phyloP scores from a whole-genome alignment of 2,797 vertebrate genomes.

The Meriones psammophilus region DNA sequence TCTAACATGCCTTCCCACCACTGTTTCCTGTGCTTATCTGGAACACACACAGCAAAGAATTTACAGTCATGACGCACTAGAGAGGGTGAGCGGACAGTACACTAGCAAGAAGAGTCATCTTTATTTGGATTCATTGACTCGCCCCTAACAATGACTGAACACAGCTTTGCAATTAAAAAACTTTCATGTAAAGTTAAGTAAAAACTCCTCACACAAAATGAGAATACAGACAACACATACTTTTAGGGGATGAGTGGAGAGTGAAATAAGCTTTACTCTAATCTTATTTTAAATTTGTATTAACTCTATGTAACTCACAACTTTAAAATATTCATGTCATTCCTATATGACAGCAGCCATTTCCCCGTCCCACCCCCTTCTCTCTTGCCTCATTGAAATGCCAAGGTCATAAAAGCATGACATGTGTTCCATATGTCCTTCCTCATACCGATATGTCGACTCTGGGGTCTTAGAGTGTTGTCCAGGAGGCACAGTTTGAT shows the following conservation, averaged over 20 bases:
- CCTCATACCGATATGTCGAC: not conserved
- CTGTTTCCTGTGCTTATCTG: not conserved
- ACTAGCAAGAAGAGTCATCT: not conserved
- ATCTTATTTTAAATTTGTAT: conserved; percentile 16
- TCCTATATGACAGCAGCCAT: not conserved
- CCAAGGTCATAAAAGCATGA: not conserved
- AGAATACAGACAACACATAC: not conserved
- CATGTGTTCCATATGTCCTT: not conserved
- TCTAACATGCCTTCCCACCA: not conserved
- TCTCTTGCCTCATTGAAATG: not conserved
- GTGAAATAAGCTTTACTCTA: not conserved
- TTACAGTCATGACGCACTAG: not conserved
- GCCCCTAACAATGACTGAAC: not conserved
- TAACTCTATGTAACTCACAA: not conserved
- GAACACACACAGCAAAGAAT: not conserved
- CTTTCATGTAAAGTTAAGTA: not conserved
- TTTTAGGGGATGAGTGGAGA: not conserved
- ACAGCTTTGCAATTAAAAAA: not conserved
- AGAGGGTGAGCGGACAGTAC: too few relatives aligned
- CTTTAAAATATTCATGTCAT: not conserved
- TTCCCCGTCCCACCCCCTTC: not conserved
- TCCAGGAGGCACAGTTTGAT: not conserved
- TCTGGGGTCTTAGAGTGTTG: not conserved
- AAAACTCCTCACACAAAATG: not conserved
- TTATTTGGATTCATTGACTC: not conserved